Evolutionary conservation across 1,140 invertebrate genomes (phyloP), one percentile per base, ranked within the genome.

Genomic region (Camponotus vicinus): DNA sequence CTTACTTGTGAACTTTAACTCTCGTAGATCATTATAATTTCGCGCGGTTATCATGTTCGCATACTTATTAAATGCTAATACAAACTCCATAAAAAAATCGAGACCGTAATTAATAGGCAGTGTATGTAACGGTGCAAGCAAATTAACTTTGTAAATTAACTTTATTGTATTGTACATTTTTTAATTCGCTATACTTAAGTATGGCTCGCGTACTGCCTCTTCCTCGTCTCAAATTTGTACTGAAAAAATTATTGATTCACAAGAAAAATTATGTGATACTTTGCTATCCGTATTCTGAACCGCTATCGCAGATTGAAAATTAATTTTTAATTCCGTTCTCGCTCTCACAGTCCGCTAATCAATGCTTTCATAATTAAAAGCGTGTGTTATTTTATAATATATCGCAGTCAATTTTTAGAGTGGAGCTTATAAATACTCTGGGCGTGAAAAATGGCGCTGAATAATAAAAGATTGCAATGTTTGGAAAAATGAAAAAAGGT

Each of bases 311-410:
- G 79, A 83, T 75, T 83, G 57, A 83, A 83, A 83, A 75, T 83
- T 83, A 75, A 83, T 73, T 83, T 75, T 83, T 83, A 73, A 83
- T 83, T 61, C 18, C 40, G 79, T 42, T 13, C 69, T 59, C 40
- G 55, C 52, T 83, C 4, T 15, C 15, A 52, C 40, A 61, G 11
- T 5, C 13, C 55, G 27, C 61, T 61, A 75, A 83, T 83, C 55
- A 83, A 73, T 73, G 0, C 67, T 32, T 11, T 82, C 73, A 82
- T 82, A 82, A 82, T 82, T 42, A 42, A 73, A 73, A 73, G 40
- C 52, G 52, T 11, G 11, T 83, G 69, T 83, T 83, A 61, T 83
- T 83, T 75, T 83, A 75, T 63, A 73, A 75, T 83, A 83, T 75
- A 75, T 45, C 13, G 69, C 27, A 34, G 32, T 21, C 57, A 42